These are phyloP conservation scores for Lepus oiostolus DNA, from an alignment of 2,797 vertebrate species.

Conservation along the genomic window DNA sequence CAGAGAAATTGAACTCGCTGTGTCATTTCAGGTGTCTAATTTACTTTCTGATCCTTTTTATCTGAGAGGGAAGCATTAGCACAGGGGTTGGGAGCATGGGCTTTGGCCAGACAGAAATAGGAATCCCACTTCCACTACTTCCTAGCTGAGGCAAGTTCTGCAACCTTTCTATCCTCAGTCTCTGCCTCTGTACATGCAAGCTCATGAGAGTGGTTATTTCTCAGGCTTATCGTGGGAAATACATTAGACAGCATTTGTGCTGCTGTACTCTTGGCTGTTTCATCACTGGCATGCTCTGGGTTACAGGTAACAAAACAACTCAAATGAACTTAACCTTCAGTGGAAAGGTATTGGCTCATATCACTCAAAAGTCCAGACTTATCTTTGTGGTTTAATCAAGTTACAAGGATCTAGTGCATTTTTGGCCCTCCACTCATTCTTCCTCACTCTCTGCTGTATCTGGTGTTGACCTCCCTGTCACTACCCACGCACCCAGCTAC, in stretches of 20 bases:
- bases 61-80: background rate
- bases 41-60: constrained; percentile 45
- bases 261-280: background rate
- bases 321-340: background rate
- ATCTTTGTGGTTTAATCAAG: background rate
- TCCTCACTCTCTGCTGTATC: background rate
- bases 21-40: constrained; percentile 27
- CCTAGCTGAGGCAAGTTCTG: background rate
- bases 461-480: background rate
- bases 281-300: background rate
- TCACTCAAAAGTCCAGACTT: background rate
- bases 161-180: background rate
- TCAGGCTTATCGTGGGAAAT: background rate
- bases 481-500: background rate
- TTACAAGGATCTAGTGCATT: constrained; percentile 5
- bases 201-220: constrained; percentile 4
- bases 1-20: constrained; percentile 29
- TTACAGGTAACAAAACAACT: constrained; percentile 46
- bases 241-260: background rate
- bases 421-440: background rate
- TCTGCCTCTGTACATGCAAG: background rate
- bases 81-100: background rate
- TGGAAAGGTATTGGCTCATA: background rate
- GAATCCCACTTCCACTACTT: background rate
- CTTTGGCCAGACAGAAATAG: background rate